Evolutionary conservation across 2,888 invertebrate genomes (phyloP).

Genomic region (Agrotis puta): DNA sequence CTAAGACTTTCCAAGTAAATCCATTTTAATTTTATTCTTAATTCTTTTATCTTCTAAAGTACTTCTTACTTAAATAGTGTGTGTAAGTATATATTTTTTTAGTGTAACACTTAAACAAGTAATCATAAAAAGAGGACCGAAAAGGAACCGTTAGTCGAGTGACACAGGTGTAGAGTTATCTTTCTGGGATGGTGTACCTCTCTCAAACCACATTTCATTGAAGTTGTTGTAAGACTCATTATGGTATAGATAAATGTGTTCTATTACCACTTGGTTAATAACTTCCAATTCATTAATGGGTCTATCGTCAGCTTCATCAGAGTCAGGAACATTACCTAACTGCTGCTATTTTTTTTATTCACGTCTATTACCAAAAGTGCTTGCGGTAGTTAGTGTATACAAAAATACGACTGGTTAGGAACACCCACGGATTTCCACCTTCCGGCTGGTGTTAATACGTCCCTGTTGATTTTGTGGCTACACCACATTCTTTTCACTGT

Average conservation of each 20-base stretch:
- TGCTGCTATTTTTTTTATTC: constrained; percentile 69
- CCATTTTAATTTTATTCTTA: constrained; percentile 19
- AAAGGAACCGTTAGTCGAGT: constrained; percentile 72
- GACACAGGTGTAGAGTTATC: constrained; percentile 72
- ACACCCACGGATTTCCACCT: constrained; percentile 87
- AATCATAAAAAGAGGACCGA: constrained; percentile 71
- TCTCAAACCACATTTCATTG: constrained; percentile 57
- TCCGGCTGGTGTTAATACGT: constrained; percentile 87
- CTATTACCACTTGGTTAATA: constrained; percentile 22
- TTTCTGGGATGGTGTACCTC: constrained; percentile 65
- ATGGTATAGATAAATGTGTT: constrained; percentile 15
- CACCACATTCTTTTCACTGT: constrained; percentile 74
- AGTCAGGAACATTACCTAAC: constrained; percentile 30
- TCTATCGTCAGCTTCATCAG: constrained; percentile 45
- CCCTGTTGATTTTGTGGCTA: constrained; percentile 85
- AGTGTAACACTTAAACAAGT: constrained; percentile 69
- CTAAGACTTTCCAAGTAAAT: constrained; percentile 17
- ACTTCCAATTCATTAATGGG: constrained; percentile 28
- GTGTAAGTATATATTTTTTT: constrained; percentile 26
- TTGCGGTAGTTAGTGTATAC: constrained; percentile 81
- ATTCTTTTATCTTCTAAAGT: constrained; percentile 33
- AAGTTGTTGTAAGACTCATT: constrained; percentile 26
- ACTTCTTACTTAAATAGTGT: constrained; percentile 41
- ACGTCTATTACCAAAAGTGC: constrained; percentile 80
- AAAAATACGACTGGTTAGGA: constrained; percentile 84